These are phyloP conservation scores for Tolmerus cingulatus DNA, from an alignment of 2,888 invertebrate species.

Conservation along the genomic window DNA sequence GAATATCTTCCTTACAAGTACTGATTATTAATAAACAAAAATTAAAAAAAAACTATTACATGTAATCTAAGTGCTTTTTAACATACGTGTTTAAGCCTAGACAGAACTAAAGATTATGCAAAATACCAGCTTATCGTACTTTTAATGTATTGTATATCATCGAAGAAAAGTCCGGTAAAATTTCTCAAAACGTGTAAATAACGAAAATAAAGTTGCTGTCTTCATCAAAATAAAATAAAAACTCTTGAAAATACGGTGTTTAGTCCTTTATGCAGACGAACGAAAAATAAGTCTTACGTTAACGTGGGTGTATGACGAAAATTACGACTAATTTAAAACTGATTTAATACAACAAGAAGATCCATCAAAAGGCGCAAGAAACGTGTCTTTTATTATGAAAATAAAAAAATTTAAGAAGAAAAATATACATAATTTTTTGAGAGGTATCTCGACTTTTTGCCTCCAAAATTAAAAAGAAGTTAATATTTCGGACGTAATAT, in stretches of 20 bases:
- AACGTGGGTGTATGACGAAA: conserved; percentile 6
- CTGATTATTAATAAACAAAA: neutral
- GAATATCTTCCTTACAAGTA: conserved; percentile 36
- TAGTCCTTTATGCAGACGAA: conserved; percentile 2
- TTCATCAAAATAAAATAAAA: conserved; percentile 44
- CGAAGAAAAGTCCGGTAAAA: neutral
- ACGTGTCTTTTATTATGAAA: neutral
- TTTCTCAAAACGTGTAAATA: conserved; percentile 3
- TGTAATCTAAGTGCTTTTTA: neutral
- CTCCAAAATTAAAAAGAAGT: neutral
- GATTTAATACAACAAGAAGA: conserved; percentile 12
- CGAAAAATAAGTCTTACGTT: conserved; percentile 1
- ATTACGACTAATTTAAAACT: conserved; percentile 17
- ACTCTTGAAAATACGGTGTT: conserved; percentile 12
- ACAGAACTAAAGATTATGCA: neutral
- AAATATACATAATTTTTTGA: neutral
- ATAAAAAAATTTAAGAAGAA: neutral
- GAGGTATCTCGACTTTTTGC: neutral
- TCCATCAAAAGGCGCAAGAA: conserved; percentile 10
- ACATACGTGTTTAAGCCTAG: neutral
- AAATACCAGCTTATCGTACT: neutral
- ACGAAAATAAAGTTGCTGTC: conserved; percentile 45
- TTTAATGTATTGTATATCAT: neutral
- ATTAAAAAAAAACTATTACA: conserved; percentile 16
- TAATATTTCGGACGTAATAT: neutral